Evolutionary conservation across 1,140 invertebrate species (phyloP).

Genomic region (Papilio polyxenes): DNA sequence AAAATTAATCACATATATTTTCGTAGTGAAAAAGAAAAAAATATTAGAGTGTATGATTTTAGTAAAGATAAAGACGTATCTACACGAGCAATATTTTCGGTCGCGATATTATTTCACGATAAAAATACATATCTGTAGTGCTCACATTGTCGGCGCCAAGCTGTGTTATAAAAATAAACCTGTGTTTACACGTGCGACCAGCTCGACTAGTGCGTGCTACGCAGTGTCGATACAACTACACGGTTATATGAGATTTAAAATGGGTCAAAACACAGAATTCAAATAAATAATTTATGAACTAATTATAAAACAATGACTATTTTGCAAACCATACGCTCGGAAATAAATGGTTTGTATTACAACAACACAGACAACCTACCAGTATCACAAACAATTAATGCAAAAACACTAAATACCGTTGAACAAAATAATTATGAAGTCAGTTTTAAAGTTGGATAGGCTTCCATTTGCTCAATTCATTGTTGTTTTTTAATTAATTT

Average conservation of each 20-base stretch:
- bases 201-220: conserved; percentile 15
- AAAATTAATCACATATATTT: neutral
- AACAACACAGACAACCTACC: neutral
- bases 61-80: conserved; percentile 1
- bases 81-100: neutral
- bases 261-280: neutral
- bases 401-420: neutral
- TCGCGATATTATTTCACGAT: conserved; percentile 2
- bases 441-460: no score
- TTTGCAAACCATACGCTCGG: neutral
- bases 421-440: no score
- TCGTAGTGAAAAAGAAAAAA: neutral
- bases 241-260: neutral
- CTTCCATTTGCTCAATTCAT: no score
- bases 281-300: neutral
- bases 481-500: neutral
- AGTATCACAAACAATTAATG: neutral
- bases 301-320: neutral
- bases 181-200: conserved; percentile 30
- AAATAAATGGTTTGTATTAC: neutral
- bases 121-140: conserved; percentile 17
- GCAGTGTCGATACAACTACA: neutral
- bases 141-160: conserved; percentile 17
- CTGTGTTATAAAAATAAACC: conserved; percentile 28
- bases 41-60: neutral